Base-by-base conservation (phyloP, 2,797 vertebrate species). In the Anolis apletophallus region DNA sequence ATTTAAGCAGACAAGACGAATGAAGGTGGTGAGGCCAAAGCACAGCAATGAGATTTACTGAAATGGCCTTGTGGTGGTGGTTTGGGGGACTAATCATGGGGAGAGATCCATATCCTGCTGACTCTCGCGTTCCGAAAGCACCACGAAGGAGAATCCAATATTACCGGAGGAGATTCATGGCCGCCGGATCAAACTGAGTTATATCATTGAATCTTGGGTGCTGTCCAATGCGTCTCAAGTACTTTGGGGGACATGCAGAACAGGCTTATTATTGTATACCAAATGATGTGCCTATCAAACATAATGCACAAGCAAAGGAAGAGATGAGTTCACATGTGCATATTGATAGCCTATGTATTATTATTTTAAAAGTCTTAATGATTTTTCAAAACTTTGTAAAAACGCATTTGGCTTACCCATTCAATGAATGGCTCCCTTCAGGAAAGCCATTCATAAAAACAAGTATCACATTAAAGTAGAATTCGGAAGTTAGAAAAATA, bases 41-140 rank as follows among this genome's bases (percentile, higher is more conserved):
- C 5, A 34, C 71, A 85, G 91, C 87, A 81, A 90, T 83, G 2
- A 0, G 17, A 90, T 11, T 19, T 46, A 89, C 74, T 26, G 85
- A 92, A 91, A 90, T 89, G 92, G 89, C 84, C 92, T 91, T 91
- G 80, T 29, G 90, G 32, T 85, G 9, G 78, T 93, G 89, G 92
- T 84, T 89, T 90, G 75, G 84, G 13, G 50, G 50, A 19, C 57
- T 74, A 64, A 86, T n/a, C n/a, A n/a, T 75, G 90, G 89, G 73
- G 19, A 67, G 91, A 34, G 17, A 1, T 82, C 55, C 86, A 83
- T 86, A 57, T 90, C 76, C 85, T 85, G 80, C 40, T 91, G 88
- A 92, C 69, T 81, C 32, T 36, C 55, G 16, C 11, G 11, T 74
- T 87, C 50, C 12, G 50, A 12, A 34, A 12, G 71, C 50, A 23